phyloP scores from a whole-genome alignment of 2,797 vertebrate species.

The Semotilus atromaculatus region DNA sequence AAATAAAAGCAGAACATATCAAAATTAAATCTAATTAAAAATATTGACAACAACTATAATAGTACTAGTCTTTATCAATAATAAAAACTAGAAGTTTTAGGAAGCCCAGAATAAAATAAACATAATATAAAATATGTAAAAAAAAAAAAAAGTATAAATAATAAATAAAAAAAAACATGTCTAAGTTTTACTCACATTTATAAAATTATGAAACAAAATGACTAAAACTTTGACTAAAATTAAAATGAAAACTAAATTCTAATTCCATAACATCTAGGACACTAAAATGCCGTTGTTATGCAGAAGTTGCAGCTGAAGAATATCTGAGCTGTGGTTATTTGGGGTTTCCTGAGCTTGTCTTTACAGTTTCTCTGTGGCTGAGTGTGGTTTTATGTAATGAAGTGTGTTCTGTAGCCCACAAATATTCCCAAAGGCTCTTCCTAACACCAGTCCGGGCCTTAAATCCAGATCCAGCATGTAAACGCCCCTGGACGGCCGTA shows the following conservation, averaged over 20 bases:
- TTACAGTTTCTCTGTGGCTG: background rate
- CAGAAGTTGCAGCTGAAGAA: background rate
- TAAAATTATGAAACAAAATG: background rate
- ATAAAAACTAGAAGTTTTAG: too few species aligned
- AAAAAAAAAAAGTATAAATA: too few species aligned
- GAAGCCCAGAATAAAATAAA: too few species aligned
- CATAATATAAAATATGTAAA: too few species aligned
- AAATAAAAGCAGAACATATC: too few species aligned
- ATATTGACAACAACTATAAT: too few species aligned
- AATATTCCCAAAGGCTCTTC: constrained; percentile 13
- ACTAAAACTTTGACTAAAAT: background rate
- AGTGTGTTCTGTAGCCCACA: constrained; percentile 14
- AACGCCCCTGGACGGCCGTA: background rate
- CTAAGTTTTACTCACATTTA: too few species aligned
- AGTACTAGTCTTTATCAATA: too few species aligned
- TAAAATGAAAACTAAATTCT: background rate
- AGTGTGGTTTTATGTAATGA: constrained; percentile 22
- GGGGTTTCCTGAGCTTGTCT: background rate
- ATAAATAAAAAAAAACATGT: too few species aligned
- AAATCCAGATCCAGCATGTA: constrained; percentile 8
- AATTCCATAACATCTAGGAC: background rate
- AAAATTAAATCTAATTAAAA: too few species aligned
- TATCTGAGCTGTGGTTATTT: constrained; percentile 1
- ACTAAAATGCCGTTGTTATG: background rate
- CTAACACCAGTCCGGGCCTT: background rate